These are phyloP conservation scores for Rugalucina vietnamica DNA, from an alignment of 2,888 invertebrate species.

Conservation along the genomic window DNA sequence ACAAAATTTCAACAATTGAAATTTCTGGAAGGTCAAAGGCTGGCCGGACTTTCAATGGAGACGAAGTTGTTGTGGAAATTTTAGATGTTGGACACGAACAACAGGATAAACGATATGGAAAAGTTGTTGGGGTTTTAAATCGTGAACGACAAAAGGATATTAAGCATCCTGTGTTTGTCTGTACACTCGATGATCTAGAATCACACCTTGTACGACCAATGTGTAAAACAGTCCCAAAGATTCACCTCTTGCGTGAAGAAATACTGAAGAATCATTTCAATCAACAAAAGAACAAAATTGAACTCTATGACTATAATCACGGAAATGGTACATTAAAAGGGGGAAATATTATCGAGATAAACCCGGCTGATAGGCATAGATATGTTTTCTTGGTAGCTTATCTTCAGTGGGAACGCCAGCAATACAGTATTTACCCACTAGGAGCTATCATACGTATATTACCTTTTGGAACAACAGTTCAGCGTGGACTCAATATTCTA, in stretches of 20 bases:
- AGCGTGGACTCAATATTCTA: slow-evolving; percentile 33
- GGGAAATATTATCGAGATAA: slow-evolving; percentile 32
- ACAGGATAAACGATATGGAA: slow-evolving; percentile 47
- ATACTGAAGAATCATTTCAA: slow-evolving; percentile 46
- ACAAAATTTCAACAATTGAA: slow-evolving; percentile 44
- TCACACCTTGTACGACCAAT: slow-evolving; percentile 63
- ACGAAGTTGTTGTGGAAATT: slow-evolving; percentile 64
- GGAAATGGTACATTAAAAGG: slow-evolving; percentile 29
- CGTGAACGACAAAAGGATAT: slow-evolving; percentile 35
- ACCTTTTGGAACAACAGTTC: slow-evolving; percentile 34
- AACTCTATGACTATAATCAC: slow-evolving; percentile 53
- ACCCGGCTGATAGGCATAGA: slow-evolving; percentile 47
- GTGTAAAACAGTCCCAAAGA: slow-evolving; percentile 69
- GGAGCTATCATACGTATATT: slow-evolving; percentile 61
- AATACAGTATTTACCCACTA: slow-evolving; percentile 52
- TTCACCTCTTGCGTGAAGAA: slow-evolving; percentile 41
- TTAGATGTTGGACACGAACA: slow-evolving; percentile 18
- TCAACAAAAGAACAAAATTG: slow-evolving; percentile 11
- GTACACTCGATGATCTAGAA: slow-evolving; percentile 60
- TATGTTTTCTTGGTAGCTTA: slow-evolving; percentile 65
- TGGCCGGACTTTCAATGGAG: slow-evolving; percentile 60
- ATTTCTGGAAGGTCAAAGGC: slow-evolving; percentile 61
- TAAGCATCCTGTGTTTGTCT: slow-evolving; percentile 58
- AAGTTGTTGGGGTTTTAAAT: slow-evolving; percentile 59
- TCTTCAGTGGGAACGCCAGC: slow-evolving; percentile 50